phyloP scores from a whole-genome alignment of 2,888 invertebrate genomes.

The Cheilosia scutellata region DNA sequence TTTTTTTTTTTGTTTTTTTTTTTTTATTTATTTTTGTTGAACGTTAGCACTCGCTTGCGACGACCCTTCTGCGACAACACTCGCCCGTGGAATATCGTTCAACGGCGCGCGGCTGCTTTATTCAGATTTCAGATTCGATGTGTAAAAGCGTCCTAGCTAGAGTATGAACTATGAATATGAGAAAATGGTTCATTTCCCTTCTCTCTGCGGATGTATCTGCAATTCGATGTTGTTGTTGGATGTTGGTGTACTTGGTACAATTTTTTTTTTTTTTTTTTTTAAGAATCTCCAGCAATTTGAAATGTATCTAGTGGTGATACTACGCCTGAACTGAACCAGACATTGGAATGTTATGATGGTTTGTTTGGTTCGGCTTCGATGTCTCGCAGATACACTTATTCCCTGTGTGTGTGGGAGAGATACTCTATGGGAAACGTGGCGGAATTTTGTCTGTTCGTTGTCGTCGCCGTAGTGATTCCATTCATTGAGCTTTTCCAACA shows the following conservation, averaged over 20 bases:
- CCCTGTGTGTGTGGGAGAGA: slow-evolving; percentile 29
- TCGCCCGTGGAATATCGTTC: slow-evolving; percentile 81
- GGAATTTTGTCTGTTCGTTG: slow-evolving; percentile 53
- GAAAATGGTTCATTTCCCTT: slow-evolving; percentile 45
- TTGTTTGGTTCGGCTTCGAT: slow-evolving; percentile 54
- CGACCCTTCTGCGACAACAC: slow-evolving; percentile 82
- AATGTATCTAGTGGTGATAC: slow-evolving; percentile 65
- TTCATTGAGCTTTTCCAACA: slow-evolving; percentile 70
- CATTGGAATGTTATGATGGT: slow-evolving; percentile 69
- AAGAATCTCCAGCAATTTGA: slow-evolving; percentile 43
- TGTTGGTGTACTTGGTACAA: slow-evolving; percentile 20
- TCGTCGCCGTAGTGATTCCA: slow-evolving; percentile 64
- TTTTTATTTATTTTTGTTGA: slow-evolving; percentile 2
- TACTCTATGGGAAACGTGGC: slow-evolving; percentile 52
- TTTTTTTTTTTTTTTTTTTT: slow-evolving; percentile 20
- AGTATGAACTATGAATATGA: slow-evolving; percentile 15
- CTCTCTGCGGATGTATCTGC: slow-evolving; percentile 68
- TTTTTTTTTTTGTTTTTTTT: slow-evolving; percentile 4
- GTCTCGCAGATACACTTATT: slow-evolving; percentile 47
- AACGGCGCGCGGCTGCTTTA: slow-evolving; percentile 35
- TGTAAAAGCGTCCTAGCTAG: slow-evolving; percentile 70
- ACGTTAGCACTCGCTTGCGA: slow-evolving; percentile 34
- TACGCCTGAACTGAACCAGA: slow-evolving; percentile 67
- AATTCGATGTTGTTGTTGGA: slow-evolving; percentile 18
- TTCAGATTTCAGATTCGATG: slow-evolving; percentile 45